These are phyloP conservation scores for Seira sanloemensis DNA, from an alignment of 2,888 invertebrate species.

Conservation along the genomic window DNA sequence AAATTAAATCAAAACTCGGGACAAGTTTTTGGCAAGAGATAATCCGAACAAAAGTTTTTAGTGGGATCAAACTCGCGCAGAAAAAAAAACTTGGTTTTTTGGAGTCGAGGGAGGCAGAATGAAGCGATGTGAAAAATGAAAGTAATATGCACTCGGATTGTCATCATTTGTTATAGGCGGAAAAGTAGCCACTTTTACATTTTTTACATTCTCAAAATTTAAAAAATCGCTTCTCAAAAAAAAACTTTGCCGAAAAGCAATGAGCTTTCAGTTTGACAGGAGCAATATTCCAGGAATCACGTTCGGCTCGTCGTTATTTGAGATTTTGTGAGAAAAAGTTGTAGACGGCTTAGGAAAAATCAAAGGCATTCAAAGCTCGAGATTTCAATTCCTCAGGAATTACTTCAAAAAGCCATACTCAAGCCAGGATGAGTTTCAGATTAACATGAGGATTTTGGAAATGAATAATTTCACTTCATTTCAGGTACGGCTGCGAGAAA, in stretches of 20 bases:
- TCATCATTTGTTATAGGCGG: constrained; percentile 41
- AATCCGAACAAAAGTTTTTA: constrained; percentile 6
- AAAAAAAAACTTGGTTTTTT: not conserved
- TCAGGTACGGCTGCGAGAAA: too few relatives aligned
- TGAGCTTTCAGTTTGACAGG: constrained; percentile 53
- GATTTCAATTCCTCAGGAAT: too few relatives aligned
- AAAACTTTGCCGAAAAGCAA: constrained; percentile 31
- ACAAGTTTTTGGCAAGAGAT: not conserved
- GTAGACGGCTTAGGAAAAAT: not conserved
- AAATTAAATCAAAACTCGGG: too few relatives aligned
- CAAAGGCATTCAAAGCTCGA: too few relatives aligned
- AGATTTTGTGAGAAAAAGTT: not conserved
- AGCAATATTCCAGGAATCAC: constrained; percentile 60
- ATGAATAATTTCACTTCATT: too few relatives aligned
- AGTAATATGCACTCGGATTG: constrained; percentile 23
- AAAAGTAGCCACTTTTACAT: not conserved
- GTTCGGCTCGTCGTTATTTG: constrained; percentile 31
- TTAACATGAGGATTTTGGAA: too few relatives aligned
- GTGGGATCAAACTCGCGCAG: not conserved
- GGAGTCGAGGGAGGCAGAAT: not conserved
- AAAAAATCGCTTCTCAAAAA: not conserved
- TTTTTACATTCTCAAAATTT: not conserved
- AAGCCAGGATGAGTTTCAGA: too few relatives aligned
- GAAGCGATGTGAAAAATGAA: constrained; percentile 46
- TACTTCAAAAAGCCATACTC: too few relatives aligned